These are phyloP conservation scores for Tringa solitaria DNA, from an alignment of 2,113 vertebrate genomes.

Conservation along the genomic window DNA sequence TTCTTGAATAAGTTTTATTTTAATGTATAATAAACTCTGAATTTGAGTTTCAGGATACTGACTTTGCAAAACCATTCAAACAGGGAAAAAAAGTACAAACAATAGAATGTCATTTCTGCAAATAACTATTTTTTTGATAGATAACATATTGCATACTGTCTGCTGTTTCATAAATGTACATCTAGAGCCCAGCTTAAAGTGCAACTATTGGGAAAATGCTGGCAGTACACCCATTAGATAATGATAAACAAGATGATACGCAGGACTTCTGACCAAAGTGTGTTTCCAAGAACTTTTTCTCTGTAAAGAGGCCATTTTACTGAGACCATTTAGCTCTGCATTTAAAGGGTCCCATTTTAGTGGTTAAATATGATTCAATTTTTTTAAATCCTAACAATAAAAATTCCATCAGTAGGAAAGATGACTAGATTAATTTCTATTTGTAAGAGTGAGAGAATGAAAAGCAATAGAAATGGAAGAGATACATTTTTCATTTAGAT, in stretches of 20 bases:
- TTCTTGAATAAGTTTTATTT: neutral
- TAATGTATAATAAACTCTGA: neutral
- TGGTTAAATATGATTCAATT: neutral
- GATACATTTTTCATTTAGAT: neutral
- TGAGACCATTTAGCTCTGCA: neutral
- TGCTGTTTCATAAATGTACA: neutral
- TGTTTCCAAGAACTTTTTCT: neutral
- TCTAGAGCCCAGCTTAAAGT: neutral
- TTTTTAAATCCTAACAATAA: neutral
- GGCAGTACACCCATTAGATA: neutral
- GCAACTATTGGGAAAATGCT: neutral
- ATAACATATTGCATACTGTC: neutral
- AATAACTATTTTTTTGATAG: neutral
- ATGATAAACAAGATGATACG: neutral
- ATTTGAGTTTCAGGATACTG: neutral
- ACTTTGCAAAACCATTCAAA: neutral
- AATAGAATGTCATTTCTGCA: neutral
- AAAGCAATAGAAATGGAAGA: neutral
- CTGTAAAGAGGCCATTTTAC: neutral
- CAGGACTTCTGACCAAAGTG: neutral
- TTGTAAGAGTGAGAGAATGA: neutral
- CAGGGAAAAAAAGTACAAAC: neutral
- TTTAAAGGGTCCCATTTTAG: neutral
- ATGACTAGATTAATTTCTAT: neutral
- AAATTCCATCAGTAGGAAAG: neutral